A percentile compares a stretch with the other conserved stretches of the same genome.
Evolutionary conservation across 1,140 invertebrate species (phyloP).

Genomic region (Drosophila teissieri): DNA sequence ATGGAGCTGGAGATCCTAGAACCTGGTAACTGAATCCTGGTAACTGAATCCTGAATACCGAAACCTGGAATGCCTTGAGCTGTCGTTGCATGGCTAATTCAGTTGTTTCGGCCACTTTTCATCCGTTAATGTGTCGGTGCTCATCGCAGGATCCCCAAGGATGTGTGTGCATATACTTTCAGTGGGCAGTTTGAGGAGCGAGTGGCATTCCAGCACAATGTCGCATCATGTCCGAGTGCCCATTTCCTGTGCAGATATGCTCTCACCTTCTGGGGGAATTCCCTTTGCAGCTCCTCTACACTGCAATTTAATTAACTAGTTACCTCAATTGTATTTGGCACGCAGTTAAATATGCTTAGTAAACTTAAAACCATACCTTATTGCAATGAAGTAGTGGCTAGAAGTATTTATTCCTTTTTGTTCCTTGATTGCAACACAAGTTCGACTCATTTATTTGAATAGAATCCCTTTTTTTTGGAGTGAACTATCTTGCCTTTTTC

Average conservation of each 20-base stretch:
- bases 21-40: too few relatives aligned
- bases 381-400: too few relatives aligned
- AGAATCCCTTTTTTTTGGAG: background rate
- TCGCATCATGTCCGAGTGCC: conserved; percentile 63
- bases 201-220: conserved; percentile 46
- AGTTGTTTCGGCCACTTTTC: conserved; percentile 50
- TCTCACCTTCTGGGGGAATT: background rate
- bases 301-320: background rate
- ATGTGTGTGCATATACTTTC: conserved; percentile 4
- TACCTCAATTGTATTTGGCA: background rate
- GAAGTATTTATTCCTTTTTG: too few relatives aligned
- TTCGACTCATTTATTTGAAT: too few relatives aligned
- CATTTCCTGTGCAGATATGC: conserved; percentile 48
- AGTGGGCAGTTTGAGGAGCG: conserved; percentile 10
- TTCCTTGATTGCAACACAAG: too few relatives aligned
- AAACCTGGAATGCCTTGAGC: conserved; percentile 9
- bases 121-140: conserved; percentile 52
- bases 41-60: too few relatives aligned
- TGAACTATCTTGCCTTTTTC: background rate
- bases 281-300: background rate
- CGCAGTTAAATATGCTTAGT: background rate
- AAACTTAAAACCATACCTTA: too few relatives aligned
- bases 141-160: conserved; percentile 12
- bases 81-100: conserved; percentile 60
- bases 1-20: background rate